Conservation (phyloP, 1,140 invertebrate species). For the Watersipora subatra region DNA sequence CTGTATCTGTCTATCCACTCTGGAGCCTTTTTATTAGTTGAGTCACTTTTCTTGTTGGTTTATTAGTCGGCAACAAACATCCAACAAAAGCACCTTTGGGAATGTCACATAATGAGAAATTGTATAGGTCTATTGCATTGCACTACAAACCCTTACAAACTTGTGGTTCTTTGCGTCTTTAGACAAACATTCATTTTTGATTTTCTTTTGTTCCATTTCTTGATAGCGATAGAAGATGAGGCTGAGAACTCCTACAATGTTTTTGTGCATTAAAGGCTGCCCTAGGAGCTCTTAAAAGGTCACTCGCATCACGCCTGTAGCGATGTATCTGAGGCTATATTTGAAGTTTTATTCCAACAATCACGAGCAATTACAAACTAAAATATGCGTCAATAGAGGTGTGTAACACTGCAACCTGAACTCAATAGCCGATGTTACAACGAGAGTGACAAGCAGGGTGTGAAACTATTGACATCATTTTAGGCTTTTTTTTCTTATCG, state of each 20-base stretch:
- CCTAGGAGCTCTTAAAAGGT: no score
- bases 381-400: conserved; percentile 8
- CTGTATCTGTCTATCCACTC: not conserved
- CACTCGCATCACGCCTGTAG: no score
- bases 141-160: conserved; percentile 13
- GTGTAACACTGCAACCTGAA: no score
- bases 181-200: conserved; percentile 6
- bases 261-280: conserved; percentile 6
- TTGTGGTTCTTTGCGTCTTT: no score
- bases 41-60: conserved; percentile 2
- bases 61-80: not conserved
- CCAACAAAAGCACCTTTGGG: conserved; percentile 9
- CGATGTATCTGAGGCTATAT: no score
- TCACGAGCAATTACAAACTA: conserved; percentile 9
- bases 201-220: conserved; percentile 9
- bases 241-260: conserved; percentile 12
- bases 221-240: conserved; percentile 16
- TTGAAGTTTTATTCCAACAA: conserved; percentile 11
- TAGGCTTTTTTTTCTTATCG: no score
- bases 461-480: no score
- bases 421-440: no score
- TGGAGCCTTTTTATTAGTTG: conserved; percentile 5
- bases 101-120: conserved; percentile 9
- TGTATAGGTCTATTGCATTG: conserved; percentile 14
- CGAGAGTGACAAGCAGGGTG: no score